Evolutionary conservation across 2,797 vertebrate genomes (phyloP).

Genomic region (Ctenochaetus hawaiiensis): DNA sequence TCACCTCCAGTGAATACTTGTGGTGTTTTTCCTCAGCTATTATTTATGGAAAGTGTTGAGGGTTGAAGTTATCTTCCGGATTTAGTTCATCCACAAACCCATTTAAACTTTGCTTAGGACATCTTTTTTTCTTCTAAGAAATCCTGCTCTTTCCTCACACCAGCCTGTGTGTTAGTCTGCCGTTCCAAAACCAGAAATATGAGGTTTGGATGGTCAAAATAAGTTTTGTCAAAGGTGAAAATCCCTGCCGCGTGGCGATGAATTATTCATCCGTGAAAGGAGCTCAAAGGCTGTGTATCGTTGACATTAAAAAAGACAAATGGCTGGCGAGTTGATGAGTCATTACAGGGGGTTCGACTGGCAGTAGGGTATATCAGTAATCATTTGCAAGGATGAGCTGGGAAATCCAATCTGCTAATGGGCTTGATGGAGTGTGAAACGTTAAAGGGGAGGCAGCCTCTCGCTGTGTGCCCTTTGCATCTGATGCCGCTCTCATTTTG

Average conservation of each 20-base stretch:
- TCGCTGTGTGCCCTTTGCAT: conserved; percentile 76
- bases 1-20: conserved; percentile 31
- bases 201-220: conserved; percentile 33
- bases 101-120: conserved; percentile 52
- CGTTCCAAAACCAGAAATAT: conserved; percentile 30
- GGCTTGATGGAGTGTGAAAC: conserved; percentile 80
- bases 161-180: conserved; percentile 23
- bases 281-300: conserved; percentile 28
- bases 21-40: conserved; percentile 25
- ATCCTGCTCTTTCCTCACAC: conserved; percentile 24
- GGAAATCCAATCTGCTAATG: conserved; percentile 80
- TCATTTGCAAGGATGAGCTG: conserved; percentile 67
- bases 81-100: conserved; percentile 46
- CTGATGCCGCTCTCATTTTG: conserved; percentile 59
- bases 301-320: conserved; percentile 63
- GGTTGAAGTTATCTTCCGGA: conserved; percentile 38
- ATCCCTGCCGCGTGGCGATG: conserved; percentile 23
- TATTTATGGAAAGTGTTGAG: conserved; percentile 52
- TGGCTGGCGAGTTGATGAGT: conserved; percentile 57
- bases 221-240: conserved; percentile 44
- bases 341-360: conserved; percentile 60
- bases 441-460: conserved; percentile 70
- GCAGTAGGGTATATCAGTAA: conserved; percentile 69
- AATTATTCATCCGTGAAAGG: conserved; percentile 47
- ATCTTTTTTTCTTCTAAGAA: conserved; percentile 24